These are phyloP conservation scores for Caenorhabditis inopinata DNA, from an alignment of 1,140 invertebrate species.

Conservation along the genomic window DNA sequence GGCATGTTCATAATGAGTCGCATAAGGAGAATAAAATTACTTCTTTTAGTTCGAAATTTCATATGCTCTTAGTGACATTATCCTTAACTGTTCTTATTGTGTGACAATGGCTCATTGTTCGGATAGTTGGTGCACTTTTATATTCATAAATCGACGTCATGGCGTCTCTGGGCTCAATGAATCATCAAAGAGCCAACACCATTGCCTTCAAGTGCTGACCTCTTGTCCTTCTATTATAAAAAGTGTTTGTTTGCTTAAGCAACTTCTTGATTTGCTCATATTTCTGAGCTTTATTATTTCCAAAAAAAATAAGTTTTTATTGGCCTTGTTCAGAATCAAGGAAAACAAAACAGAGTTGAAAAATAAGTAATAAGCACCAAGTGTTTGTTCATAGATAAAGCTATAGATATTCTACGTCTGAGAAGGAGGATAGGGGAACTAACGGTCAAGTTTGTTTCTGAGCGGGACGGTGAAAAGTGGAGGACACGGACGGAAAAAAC, in stretches of 20 bases:
- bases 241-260: neutral
- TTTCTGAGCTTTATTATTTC: neutral
- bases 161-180: neutral
- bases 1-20: too few species aligned
- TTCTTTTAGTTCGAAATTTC: too few species aligned
- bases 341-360: neutral
- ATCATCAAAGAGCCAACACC: slow-evolving; percentile 16
- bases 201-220: slow-evolving; percentile 1
- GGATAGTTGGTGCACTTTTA: neutral
- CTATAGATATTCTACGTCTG: too few species aligned
- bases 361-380: neutral
- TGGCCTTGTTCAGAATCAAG: neutral
- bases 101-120: neutral
- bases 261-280: neutral
- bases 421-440: neutral
- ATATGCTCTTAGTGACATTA: too few species aligned
- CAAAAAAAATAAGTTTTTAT: neutral
- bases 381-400: neutral
- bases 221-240: slow-evolving; percentile 14
- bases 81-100: too few species aligned
- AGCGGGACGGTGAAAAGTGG: neutral
- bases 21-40: too few species aligned
- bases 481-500: neutral
- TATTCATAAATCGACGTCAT: neutral
- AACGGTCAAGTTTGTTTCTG: neutral